A percentile compares a stretch with the other conserved stretches of the same genome.
Conservation (phyloP, 2,113 vertebrate genomes). For the Anolis carolinensis region DNA sequence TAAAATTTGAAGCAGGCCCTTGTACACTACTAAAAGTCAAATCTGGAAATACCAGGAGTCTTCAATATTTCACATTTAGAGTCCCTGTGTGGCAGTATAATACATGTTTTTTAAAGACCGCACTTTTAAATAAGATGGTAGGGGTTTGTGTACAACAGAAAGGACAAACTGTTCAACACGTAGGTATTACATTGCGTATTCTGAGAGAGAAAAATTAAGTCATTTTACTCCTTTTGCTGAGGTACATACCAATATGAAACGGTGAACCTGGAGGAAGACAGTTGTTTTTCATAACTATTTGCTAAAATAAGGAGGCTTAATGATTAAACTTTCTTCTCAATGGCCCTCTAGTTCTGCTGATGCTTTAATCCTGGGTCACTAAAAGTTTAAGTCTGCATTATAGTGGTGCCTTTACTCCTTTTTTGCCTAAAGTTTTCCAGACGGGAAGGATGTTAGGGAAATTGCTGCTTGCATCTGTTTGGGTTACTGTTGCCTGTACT, state of each 20-base stretch:
- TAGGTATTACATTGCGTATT: slow-evolving; percentile 13
- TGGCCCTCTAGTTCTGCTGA: slow-evolving; percentile 60
- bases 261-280: slow-evolving; percentile 66
- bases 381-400: slow-evolving; percentile 73
- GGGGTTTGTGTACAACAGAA: rapidly evolving
- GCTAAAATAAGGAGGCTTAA: slow-evolving; percentile 72
- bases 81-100: background rate
- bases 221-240: background rate
- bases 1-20: too few relatives aligned
- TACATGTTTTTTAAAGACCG: background rate
- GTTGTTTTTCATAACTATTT: slow-evolving; percentile 52
- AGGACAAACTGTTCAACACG: background rate
- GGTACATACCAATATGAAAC: slow-evolving; percentile 10
- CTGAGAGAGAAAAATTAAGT: slow-evolving; percentile 34
- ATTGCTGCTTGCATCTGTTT: slow-evolving; percentile 70
- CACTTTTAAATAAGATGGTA: background rate
- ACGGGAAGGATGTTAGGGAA: slow-evolving; percentile 73
- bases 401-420: slow-evolving; percentile 26
- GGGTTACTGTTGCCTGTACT: slow-evolving; percentile 52
- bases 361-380: slow-evolving; percentile 72
- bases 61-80: background rate
- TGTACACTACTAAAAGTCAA: too few relatives aligned
- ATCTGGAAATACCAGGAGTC: background rate
- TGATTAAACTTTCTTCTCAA: slow-evolving; percentile 75
- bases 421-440: slow-evolving; percentile 62